These are phyloP conservation scores for Cotesia typhae DNA, from an alignment of 1,140 invertebrate genomes.

Conservation along the genomic window DNA sequence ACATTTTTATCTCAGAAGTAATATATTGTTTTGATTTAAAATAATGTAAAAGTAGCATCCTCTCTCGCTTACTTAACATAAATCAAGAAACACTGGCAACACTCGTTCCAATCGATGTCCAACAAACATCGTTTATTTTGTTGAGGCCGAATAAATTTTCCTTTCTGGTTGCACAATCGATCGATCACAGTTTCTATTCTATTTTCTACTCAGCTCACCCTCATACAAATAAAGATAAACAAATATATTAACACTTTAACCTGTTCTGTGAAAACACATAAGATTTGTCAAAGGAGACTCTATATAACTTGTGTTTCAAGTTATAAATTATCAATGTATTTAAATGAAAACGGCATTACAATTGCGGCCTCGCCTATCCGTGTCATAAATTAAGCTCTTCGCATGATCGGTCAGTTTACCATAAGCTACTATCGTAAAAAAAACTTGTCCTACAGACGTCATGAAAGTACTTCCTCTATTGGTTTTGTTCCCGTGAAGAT, in stretches of 20 bases:
- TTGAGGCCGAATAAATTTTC: slow-evolving; percentile 33
- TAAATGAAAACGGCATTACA: slow-evolving; percentile 11
- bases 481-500: slow-evolving; percentile 10
- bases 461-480: not conserved
- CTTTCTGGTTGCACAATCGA: slow-evolving; percentile 19
- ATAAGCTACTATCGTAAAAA: slow-evolving; percentile 3
- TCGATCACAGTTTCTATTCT: slow-evolving; percentile 9
- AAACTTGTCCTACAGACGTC: not conserved
- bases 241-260: not conserved
- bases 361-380: slow-evolving; percentile 36
- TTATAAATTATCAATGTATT: not conserved
- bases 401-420: slow-evolving; percentile 4
- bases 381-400: slow-evolving; percentile 3
- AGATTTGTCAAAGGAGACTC: not conserved
- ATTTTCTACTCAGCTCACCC: not conserved
- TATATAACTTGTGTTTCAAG: no score
- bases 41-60: slow-evolving; percentile 6
- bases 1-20: not conserved
- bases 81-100: slow-evolving; percentile 40
- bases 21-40: not conserved
- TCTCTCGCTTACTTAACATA: slow-evolving; percentile 25
- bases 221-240: not conserved
- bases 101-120: slow-evolving; percentile 37
- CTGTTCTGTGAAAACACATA: not conserved
- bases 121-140: slow-evolving; percentile 39